Percentiles rank a stretch among this genome's conserved stretches.
Evolutionary conservation across 2,113 vertebrate species (phyloP).

Genomic region (Ceyx margarethae): DNA sequence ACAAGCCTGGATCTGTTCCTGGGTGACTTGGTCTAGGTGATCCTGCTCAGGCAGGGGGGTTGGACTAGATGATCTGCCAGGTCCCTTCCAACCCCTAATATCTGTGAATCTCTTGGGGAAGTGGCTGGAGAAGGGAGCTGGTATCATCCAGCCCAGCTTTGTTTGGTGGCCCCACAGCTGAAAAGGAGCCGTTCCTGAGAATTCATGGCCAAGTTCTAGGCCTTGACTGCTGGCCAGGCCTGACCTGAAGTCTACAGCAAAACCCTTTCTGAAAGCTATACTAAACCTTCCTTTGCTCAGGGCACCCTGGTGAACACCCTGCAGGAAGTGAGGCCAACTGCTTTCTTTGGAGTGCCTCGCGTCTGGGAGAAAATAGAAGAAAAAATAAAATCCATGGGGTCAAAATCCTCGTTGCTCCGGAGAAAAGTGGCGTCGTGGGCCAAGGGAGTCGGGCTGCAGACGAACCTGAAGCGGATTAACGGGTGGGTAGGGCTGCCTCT

Average conservation of each 20-base stretch:
- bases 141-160: not conserved
- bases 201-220: not conserved
- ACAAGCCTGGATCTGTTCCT: no score
- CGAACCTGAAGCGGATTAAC: conserved; percentile 81
- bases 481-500: conserved; percentile 70
- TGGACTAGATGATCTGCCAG: no score
- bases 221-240: no score
- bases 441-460: conserved; percentile 82
- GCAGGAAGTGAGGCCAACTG: conserved; percentile 86
- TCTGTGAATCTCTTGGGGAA: not conserved
- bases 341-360: conserved; percentile 90
- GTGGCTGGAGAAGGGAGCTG: not conserved
- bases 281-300: conserved; percentile 57
- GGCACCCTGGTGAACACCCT: conserved; percentile 86
- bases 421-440: conserved; percentile 87
- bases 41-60: no score
- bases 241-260: not conserved
- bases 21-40: no score
- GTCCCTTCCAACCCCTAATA: no score
- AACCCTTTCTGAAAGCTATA: not conserved
- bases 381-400: conserved; percentile 79
- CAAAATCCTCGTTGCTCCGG: conserved; percentile 79
- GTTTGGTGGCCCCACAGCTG: no score
- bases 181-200: not conserved
- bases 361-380: conserved; percentile 98